These are phyloP conservation scores for Carapus acus DNA, from an alignment of 2,797 vertebrate species.

Conservation along the genomic window DNA sequence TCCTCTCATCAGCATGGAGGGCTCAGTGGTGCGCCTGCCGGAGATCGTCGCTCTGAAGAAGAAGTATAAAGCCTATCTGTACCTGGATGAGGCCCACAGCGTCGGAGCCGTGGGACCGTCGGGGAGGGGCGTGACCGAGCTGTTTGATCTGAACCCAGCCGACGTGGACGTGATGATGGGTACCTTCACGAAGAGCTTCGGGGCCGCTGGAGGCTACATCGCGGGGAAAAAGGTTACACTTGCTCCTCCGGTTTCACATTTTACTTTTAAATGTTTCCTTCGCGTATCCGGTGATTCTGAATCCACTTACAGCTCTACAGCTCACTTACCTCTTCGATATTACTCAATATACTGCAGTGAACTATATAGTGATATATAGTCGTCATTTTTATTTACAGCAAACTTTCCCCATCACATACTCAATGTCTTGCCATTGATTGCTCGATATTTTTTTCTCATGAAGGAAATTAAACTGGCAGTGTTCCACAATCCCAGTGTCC, in stretches of 20 bases:
- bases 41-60: slow-evolving; percentile 91
- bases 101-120: slow-evolving; percentile 83
- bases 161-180: slow-evolving; percentile 95
- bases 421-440: too few relatives aligned
- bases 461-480: too few relatives aligned
- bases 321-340: too few relatives aligned
- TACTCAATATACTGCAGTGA: too few relatives aligned
- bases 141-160: slow-evolving; percentile 73
- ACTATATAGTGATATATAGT: too few relatives aligned
- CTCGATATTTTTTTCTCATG: too few relatives aligned
- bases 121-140: slow-evolving; percentile 85
- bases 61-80: slow-evolving; percentile 96
- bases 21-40: slow-evolving; percentile 85
- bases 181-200: slow-evolving; percentile 97
- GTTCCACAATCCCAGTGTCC: too few relatives aligned
- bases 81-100: slow-evolving; percentile 96
- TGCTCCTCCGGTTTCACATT: background rate
- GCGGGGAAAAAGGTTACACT: slow-evolving; percentile 86
- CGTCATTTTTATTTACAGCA: background rate
- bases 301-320: too few relatives aligned
- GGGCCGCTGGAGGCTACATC: slow-evolving; percentile 89
- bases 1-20: slow-evolving; percentile 87
- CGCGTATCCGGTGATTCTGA: too few relatives aligned
- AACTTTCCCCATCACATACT: too few relatives aligned
- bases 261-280: too few relatives aligned